These are phyloP conservation scores for Apamea anceps DNA, from an alignment of 2,888 invertebrate genomes.

Conservation along the genomic window DNA sequence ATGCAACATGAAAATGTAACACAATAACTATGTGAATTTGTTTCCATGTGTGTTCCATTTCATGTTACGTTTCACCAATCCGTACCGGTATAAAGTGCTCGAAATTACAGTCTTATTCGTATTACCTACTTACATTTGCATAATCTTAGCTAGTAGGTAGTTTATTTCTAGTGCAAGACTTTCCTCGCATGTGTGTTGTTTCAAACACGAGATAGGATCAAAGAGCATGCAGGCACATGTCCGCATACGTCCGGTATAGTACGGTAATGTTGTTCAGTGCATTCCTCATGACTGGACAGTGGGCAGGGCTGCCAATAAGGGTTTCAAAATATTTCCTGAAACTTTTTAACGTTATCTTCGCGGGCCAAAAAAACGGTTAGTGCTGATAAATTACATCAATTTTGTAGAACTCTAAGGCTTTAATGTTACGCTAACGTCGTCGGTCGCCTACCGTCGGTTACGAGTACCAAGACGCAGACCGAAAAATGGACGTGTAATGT, in stretches of 20 bases:
- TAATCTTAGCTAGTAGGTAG: background rate
- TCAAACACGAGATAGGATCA: conserved; percentile 10
- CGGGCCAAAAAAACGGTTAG: background rate
- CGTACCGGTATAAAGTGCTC: background rate
- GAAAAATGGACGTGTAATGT: background rate
- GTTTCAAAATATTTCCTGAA: background rate
- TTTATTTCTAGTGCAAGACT: background rate
- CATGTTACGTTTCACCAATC: background rate
- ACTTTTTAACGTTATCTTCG: no score
- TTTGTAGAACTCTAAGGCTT: background rate
- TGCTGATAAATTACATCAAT: no score
- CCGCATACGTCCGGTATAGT: conserved; percentile 9
- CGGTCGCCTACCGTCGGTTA: background rate
- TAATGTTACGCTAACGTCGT: background rate
- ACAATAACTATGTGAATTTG: background rate
- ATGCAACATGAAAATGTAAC: background rate
- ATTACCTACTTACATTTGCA: background rate
- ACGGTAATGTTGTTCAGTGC: conserved; percentile 22
- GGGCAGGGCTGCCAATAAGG: conserved; percentile 13
- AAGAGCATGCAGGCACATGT: conserved; percentile 15
- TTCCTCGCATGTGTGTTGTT: background rate
- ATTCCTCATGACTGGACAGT: conserved; percentile 36
- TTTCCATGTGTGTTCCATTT: background rate
- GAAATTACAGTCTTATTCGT: background rate
- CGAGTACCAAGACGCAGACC: background rate